Base-by-base conservation (phyloP, 2,113 vertebrate genomes). In the Corythoichthys haematopterus region DNA sequence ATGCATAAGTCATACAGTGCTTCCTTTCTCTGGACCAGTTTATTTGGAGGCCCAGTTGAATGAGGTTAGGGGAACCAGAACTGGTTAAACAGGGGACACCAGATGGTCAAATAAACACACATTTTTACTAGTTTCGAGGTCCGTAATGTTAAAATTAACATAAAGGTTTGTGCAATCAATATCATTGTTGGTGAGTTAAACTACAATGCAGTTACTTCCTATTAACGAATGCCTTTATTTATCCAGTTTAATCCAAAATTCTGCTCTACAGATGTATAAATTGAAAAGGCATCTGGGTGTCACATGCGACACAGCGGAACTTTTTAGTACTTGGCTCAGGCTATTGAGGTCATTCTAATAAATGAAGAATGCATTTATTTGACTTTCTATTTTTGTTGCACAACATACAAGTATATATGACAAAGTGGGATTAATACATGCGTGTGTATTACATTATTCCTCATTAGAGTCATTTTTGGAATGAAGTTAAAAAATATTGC, bases 281-380 rank as follows among this genome's bases (percentile, higher is more conserved):
- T 71, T 8, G 4, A 84, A 71, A 20, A 68, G 37, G 53, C 88
- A 87, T 85, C 78, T 88, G 87, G 47, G 48, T 64, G 37, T 83
- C 88, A 88, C 66, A 84, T 89, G 81, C 60, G 64, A 47, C 48
- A 8, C 67, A 55, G 35, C 74, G 72, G 79, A 64, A 71, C 11
- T 20, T 60, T 51, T 55, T 33, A 14, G 33, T 50, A 71, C 64
- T 33, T 57, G 53, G 55, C 67, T 69, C 65, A 72, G 40, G 61
- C 68, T 20, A 36, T 63, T 16, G 46, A 65, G 16, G n/a, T 16
- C 16, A 40, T 60, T 60, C 55, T 37, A 57, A 14, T 38, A 58
- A 58, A 16, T 10, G 52, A 53, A 53, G 8, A 59, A 59, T 16
- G 37, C 40, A 60, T 40, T 40, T 58, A 15, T 58, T 33, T 52